Percentiles rank a stretch among this genome's conserved stretches.
phyloP scores from a whole-genome alignment of 2,888 invertebrate genomes.

The Gymnoscelis rufifasciata region DNA sequence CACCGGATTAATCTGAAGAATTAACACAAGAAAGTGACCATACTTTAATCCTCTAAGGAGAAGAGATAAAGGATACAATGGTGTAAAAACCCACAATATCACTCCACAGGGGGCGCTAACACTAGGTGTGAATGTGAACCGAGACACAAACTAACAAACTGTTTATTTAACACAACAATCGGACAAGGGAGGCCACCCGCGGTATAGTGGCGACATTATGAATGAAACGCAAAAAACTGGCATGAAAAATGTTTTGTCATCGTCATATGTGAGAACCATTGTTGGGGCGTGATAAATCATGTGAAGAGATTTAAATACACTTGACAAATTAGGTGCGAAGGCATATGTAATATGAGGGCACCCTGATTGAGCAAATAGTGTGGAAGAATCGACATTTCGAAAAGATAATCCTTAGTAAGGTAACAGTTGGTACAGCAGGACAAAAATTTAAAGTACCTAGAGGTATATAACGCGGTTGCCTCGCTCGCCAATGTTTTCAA shows the following conservation, averaged over 20 bases:
- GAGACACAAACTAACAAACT: conserved; percentile 36
- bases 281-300: conserved; percentile 19
- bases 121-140: conserved; percentile 36
- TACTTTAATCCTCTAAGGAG: neutral
- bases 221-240: conserved; percentile 24
- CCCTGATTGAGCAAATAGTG: neutral
- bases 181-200: conserved; percentile 27
- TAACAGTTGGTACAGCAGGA: no score
- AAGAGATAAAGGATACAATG: neutral
- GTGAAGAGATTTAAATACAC: conserved; percentile 16
- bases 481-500: no score
- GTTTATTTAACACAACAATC: conserved; percentile 35
- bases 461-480: no score
- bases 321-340: conserved; percentile 16
- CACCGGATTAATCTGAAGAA: no score
- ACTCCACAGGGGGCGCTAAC: conserved; percentile 22
- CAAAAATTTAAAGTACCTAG: no score
- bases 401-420: no score
- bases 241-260: conserved; percentile 28
- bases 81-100: conserved; percentile 33
- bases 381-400: no score
- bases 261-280: conserved; percentile 17
- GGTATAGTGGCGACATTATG: conserved; percentile 25
- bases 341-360: neutral
- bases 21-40: no score